Conservation (phyloP, 2,888 invertebrate genomes). For the Ligdia adustata region DNA sequence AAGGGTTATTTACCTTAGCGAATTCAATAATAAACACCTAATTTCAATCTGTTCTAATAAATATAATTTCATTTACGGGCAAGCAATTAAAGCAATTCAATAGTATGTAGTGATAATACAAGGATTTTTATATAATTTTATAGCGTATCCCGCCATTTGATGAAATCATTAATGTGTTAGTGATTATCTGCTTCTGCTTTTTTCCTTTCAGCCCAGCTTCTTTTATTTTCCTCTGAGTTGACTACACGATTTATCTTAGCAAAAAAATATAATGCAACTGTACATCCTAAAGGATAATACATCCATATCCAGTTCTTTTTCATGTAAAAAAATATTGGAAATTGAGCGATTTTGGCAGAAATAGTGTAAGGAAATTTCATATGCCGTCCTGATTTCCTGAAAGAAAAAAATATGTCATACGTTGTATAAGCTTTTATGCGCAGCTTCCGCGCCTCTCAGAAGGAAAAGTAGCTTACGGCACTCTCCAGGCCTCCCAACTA, state of each 20-base stretch:
- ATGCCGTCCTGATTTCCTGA: constrained; percentile 83
- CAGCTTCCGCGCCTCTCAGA: no score
- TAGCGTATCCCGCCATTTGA: no score
- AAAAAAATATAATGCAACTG: constrained; percentile 86
- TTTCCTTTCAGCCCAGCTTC: constrained; percentile 65
- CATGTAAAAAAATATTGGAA: constrained; percentile 89
- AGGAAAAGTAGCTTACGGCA: no score
- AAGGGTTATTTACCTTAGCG: no score
- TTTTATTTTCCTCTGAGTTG: constrained; percentile 70
- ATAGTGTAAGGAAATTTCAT: constrained; percentile 95
- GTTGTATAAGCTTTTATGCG: no score
- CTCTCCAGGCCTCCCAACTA: no score
- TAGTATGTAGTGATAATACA: no score
- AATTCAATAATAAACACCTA: no score
- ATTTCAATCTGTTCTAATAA: no score
- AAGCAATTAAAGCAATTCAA: no score
- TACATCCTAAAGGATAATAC: constrained; percentile 85
- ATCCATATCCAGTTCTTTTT: constrained; percentile 90
- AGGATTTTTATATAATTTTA: no score
- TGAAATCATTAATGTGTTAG: constrained; percentile 13
- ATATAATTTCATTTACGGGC: no score
- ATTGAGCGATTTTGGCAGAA: constrained; percentile 91
- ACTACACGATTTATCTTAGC: constrained; percentile 86
- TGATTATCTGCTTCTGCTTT: constrained; percentile 67
- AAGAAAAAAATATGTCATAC: background rate